Evolutionary conservation across 1,140 invertebrate genomes (phyloP).

Genomic region (Pseudomyrmex sp.): DNA sequence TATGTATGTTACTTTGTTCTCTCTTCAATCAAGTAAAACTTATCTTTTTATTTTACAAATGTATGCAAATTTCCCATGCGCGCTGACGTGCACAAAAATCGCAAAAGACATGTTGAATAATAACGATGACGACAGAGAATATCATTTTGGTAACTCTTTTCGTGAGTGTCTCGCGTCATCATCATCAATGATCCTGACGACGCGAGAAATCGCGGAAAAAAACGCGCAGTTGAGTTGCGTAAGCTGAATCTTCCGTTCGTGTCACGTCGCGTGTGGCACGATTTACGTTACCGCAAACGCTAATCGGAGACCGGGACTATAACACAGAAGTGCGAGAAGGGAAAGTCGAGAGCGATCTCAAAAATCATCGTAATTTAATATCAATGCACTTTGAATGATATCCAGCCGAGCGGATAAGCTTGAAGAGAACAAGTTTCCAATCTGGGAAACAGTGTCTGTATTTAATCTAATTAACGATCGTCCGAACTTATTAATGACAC

Average conservation of each 20-base stretch:
- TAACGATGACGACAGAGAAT: neutral
- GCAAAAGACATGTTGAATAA: neutral
- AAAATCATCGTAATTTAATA: neutral
- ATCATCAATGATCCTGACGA: constrained; percentile 10
- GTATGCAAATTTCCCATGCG: neutral
- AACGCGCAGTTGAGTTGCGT: neutral
- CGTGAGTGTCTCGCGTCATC: neutral
- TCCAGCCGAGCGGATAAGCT: neutral
- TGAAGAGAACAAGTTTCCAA: neutral
- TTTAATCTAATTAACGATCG: too few relatives aligned
- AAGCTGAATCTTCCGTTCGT: neutral
- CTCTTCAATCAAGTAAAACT: too few relatives aligned
- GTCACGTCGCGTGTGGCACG: neutral
- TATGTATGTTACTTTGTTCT: too few relatives aligned
- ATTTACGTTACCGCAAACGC: constrained; percentile 29
- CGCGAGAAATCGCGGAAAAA: constrained; percentile 26
- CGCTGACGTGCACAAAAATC: neutral
- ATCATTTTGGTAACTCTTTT: neutral
- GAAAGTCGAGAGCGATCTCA: neutral
- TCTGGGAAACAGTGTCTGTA: too few relatives aligned
- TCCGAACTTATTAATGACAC: too few relatives aligned
- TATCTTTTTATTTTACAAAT: neutral
- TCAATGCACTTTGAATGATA: neutral
- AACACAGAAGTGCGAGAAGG: neutral
- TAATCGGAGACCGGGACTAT: neutral